Evolutionary conservation across 1,140 invertebrate species (phyloP), one percentile per base, ranked within the genome.

Genomic region (Drosophila pseudoananassae): DNA sequence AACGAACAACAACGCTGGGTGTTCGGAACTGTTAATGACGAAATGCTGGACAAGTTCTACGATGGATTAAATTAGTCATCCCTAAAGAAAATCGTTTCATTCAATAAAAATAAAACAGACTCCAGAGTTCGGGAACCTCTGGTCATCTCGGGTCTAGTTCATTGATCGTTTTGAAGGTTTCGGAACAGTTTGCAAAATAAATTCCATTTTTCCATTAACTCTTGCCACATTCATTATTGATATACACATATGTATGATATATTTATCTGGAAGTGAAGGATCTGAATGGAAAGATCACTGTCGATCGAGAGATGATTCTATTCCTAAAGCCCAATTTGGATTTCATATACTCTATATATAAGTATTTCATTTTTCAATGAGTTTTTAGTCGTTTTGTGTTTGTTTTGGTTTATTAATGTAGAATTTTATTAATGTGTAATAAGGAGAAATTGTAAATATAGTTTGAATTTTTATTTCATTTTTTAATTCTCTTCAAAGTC

Each of bases 1-100:
- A 94, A 93, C n/a, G 81, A 92, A 10, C 95, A 96, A 0, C 97
- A 98, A 90, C 95, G 95, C 53, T 98, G 97, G 97, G 92, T 93
- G 29, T 95, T 97, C 91, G 94, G 95, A 71, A 92, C 93, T 27
- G 89, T 96, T 0, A 95, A 97, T 74, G 91, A 94, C 63, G 95
- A 94, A 51, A 93, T 94, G 36, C n/a, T 91, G 15, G 79, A 91
- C 4, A 65, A 27, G 8, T 75, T 74, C 38, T 40, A 27, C 14
- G 52, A 65, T 8, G 58, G 46, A 33, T 20, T 64, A 10, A 0
- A 50, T 17, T 64, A 61, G 56, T 29, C 27, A 15, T 14, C 14
- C 4, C 8, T 12, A 36, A 25, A 10, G 15, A 43, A 43, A 43
- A 43, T 15, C 7, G n/a, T 40, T 10, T 8, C 10, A 25, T 58